Evolutionary conservation across 2,888 invertebrate species (phyloP), one percentile per base, ranked within the genome.

Genomic region (Rhamphomyia laevipes): DNA sequence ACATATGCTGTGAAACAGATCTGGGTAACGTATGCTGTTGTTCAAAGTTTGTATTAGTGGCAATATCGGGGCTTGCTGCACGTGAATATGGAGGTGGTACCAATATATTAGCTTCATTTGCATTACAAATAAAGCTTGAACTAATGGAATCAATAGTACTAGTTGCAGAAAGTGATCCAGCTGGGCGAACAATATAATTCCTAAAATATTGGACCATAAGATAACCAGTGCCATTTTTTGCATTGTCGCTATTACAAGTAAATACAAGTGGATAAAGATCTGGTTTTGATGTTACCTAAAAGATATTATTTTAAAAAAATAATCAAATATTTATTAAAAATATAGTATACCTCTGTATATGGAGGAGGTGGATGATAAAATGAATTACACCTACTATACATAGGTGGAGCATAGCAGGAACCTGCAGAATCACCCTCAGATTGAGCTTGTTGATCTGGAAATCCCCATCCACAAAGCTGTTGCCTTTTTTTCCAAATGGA

Each of bases 111-210:
- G 87, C 86, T 80, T 89, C 88, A 73, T 87, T 88, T 57, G 85
- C 80, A 61, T 86, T 87, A 72, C 87, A 88, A 70, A 87, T 82
- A 72, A 84, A 88, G 74, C 86, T 88, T 60, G 88, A 89, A 72
- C 84, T 88, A 61, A 89, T 75, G 57, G 88, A 89, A 70, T 89
- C 89, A 59, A 86, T 80, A 56, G 88, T 89, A 72, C 88, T 89
- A 54, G 88, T 82, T 59, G 86, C 87, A 54, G 88, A 88, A 59
- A 89, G 63, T 53, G 88, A 84, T 52, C 84, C 84, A 61, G 81
- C 80, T 43, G 84, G 82, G 46, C 84, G 75, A 55, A 84, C 82
- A 56, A 85, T 82, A 63, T 84, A 84, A 69, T 85, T 85, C 56
- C 85, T 77, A 72, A 85, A 84, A 70, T 85, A 89, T 62, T 88